Base-by-base conservation (phyloP, 2,113 vertebrate species). In the Tupaia chinensis region DNA sequence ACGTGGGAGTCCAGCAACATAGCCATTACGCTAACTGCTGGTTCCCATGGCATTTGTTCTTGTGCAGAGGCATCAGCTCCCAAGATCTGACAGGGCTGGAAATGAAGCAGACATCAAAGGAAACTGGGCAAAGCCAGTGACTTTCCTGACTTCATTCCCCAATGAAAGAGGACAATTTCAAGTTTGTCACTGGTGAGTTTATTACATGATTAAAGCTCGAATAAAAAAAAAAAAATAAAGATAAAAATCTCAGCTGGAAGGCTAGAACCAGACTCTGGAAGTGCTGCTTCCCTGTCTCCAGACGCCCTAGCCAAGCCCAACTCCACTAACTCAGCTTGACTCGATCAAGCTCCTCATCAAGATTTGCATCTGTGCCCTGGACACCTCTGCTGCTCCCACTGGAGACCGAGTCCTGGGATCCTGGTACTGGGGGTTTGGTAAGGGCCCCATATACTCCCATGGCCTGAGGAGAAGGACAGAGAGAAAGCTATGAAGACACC, bases 361-460 rank as follows among this genome's bases (percentile, higher is more conserved):
- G 94, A 87, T 25, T 88, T 73, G 87, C 53, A 80, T 91, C 83
- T n/a, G 84, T 72, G 76, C 80, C 34, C 60, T 92, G 89, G 92
- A 25, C 92, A 63, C 89, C 80, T 93, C 92, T 96, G 87, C 23
- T 92, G 93, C 9, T 96, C 54, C 73, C n/a, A 6, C 29, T 93
- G 72, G 98, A 93, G 53, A 61, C 60, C 0, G 94, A 86, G 69
- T 88, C 80, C 84, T 84, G 95, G 79, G 81, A 9, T 65, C 56
- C 87, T 3, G 95, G 72, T 19, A 72, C 68, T 9, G 72, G 56
- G 61, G 91, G 54, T 97, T 98, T 99, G 97, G 98, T 98, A 96
- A 99, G 96, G 0, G 98, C 97, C 23, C 97, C 87, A 61, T 99
- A 99, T 4, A 99, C 98, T 20, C 98, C 98, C 98, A 99, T 97